Evolutionary conservation across 2,888 invertebrate species (phyloP), one percentile per base, ranked within the genome.

Genomic region (Atherix ibis): DNA sequence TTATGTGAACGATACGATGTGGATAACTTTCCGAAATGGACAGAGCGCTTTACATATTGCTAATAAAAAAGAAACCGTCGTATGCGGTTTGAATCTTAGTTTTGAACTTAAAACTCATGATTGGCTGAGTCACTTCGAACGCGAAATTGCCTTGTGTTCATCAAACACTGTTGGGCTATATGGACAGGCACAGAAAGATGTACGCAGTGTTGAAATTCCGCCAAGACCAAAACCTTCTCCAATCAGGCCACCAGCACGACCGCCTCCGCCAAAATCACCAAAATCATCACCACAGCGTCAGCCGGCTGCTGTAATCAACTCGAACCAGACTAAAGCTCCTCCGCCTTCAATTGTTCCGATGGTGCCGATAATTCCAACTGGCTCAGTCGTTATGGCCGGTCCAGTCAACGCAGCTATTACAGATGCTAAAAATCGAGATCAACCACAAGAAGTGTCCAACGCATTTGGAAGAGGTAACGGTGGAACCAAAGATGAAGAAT

Each of bases 1-100:
- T 42, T 92, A 92, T 60, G 81, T 91, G 12, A 85, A 79, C 16
- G 82, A 76, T 39, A 79, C 83, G 12, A 76, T 95, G 65, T 87
- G 88, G 77, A 75, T 95, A 17, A 89, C 92, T 6, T 92, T 94
- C 55, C 72, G 84, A 45, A 84, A 87, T 50, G 91, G 94, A 0
- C 79, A 83, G 51, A 77, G 80, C 44, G 94, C 94, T 4, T 58
- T 97, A 15, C 74, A 76, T 38, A 84, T 84, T 2, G 65, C 63
- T 2, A 65, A 67, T 33, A 69, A 67, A 41, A 63, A 63, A 9
- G 56, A 59, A 37, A 70, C 77, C 25, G 66, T 70, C 45, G 70
- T 79, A 14, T 70, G 73, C 47, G 75, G 74, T 9, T 65, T 76
- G 40, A 70, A 69, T 31, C 62, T 91, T 22, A 67, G 66, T 32